These are phyloP conservation scores for Lissonota sp. DNA, from an alignment of 2,888 invertebrate species.

Conservation along the genomic window DNA sequence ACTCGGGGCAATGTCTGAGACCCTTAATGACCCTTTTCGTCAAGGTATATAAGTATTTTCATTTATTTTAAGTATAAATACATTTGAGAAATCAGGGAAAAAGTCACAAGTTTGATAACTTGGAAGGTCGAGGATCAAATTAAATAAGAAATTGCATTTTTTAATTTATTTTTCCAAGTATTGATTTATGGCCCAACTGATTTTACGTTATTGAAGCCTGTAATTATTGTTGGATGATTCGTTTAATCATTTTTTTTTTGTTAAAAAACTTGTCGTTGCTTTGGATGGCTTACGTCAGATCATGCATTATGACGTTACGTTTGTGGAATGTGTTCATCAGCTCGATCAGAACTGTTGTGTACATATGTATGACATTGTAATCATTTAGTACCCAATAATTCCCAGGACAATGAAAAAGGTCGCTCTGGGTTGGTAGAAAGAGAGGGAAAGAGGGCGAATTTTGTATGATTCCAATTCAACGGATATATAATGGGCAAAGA, in stretches of 20 bases:
- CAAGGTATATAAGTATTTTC: too few relatives aligned
- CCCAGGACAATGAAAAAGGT: conserved; percentile 48
- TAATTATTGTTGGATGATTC: neutral
- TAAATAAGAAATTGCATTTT: too few relatives aligned
- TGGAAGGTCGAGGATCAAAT: too few relatives aligned
- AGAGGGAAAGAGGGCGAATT: neutral
- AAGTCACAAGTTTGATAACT: too few relatives aligned
- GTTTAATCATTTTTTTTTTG: neutral
- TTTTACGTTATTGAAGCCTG: too few relatives aligned
- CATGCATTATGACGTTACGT: neutral
- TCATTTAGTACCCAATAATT: conserved; percentile 50
- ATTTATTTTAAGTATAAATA: neutral
- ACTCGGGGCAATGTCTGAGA: neutral
- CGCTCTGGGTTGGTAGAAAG: neutral
- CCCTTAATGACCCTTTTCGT: neutral
- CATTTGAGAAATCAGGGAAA: too few relatives aligned
- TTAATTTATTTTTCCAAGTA: too few relatives aligned
- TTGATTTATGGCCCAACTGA: too few relatives aligned
- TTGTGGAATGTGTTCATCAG: neutral
- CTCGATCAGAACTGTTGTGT: neutral
- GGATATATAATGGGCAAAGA: neutral
- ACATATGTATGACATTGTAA: conserved; percentile 6
- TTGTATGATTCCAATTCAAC: neutral
- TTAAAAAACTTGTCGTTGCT: neutral
- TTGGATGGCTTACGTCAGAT: neutral